Conservation (phyloP, 2,797 vertebrate genomes). For the Anguilla obscura region DNA sequence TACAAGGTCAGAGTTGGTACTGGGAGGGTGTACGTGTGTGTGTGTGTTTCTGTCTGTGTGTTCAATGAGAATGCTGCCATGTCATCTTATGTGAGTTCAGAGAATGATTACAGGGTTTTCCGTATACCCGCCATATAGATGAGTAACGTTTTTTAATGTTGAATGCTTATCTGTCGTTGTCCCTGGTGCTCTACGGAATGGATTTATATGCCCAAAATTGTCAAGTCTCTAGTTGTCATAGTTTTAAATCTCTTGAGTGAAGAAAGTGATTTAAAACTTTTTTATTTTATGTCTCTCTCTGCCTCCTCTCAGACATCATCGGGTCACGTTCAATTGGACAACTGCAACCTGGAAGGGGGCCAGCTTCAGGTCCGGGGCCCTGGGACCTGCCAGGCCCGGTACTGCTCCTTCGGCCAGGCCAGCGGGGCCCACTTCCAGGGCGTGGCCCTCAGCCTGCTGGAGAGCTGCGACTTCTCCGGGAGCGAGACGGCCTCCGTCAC, state of each 20-base stretch:
- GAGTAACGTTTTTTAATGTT: not conserved
- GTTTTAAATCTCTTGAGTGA: not conserved
- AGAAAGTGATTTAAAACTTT: not conserved
- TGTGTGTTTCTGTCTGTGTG: not conserved
- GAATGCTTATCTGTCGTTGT: not conserved
- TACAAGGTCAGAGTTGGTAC: slow-evolving; percentile 78
- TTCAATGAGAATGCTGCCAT: not conserved
- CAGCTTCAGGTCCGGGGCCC: slow-evolving; percentile 86
- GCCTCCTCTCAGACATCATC: slow-evolving; percentile 76
- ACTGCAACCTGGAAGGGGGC: slow-evolving; percentile 88
- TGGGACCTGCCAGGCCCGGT: slow-evolving; percentile 88
- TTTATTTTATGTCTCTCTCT: slow-evolving; percentile 22
- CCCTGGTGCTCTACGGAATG: not conserved
- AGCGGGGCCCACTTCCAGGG: slow-evolving; percentile 82
- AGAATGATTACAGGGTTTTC: no score
- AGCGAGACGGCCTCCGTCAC: slow-evolving; percentile 86
- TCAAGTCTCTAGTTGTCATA: not conserved
- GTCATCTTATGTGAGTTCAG: not conserved
- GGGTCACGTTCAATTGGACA: slow-evolving; percentile 88
- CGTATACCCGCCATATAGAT: not conserved
- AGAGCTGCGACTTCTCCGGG: slow-evolving; percentile 88
- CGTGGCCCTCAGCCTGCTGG: slow-evolving; percentile 81
- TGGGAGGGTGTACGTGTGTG: not conserved
- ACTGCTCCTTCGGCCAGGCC: slow-evolving; percentile 88
- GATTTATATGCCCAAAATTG: not conserved